Percentiles rank a stretch among this genome's conserved stretches.
These are phyloP conservation scores for Tryphoninae sp. DNA, from an alignment of 2,888 invertebrate genomes.

Conservation along the genomic window DNA sequence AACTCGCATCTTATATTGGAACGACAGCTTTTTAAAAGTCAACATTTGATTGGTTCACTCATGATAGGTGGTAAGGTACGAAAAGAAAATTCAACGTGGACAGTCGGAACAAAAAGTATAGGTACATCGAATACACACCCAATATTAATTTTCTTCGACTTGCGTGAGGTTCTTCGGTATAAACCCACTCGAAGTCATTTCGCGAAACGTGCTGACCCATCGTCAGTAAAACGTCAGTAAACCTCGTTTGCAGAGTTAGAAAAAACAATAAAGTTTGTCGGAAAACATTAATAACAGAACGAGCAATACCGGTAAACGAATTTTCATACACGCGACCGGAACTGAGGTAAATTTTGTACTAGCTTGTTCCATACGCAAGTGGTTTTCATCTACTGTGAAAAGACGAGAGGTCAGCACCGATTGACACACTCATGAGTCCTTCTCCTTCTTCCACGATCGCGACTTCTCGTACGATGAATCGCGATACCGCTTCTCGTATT, in stretches of 20 bases:
- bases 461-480: too few relatives aligned
- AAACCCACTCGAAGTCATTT: slow-evolving; percentile 98
- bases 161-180: slow-evolving; percentile 98
- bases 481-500: too few relatives aligned
- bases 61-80: not conserved
- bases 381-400: slow-evolving; percentile 27
- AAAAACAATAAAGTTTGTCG: not conserved
- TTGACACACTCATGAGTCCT: not conserved
- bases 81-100: slow-evolving; percentile 12
- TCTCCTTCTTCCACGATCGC: not conserved
- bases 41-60: slow-evolving; percentile 12
- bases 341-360: slow-evolving; percentile 39
- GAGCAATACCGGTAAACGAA: slow-evolving; percentile 19
- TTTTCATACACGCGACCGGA: slow-evolving; percentile 11
- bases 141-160: slow-evolving; percentile 96
- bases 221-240: slow-evolving; percentile 71
- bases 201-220: slow-evolving; percentile 98
- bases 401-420: slow-evolving; percentile 57
- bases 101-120: slow-evolving; percentile 30
- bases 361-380: slow-evolving; percentile 27
- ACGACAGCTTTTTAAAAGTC: not conserved
- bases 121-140: slow-evolving; percentile 83
- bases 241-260: slow-evolving; percentile 6
- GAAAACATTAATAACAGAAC: not conserved
- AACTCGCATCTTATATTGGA: not conserved